Evolutionary conservation across 2,888 invertebrate species (phyloP).

Genomic region (Callimorpha dominula): DNA sequence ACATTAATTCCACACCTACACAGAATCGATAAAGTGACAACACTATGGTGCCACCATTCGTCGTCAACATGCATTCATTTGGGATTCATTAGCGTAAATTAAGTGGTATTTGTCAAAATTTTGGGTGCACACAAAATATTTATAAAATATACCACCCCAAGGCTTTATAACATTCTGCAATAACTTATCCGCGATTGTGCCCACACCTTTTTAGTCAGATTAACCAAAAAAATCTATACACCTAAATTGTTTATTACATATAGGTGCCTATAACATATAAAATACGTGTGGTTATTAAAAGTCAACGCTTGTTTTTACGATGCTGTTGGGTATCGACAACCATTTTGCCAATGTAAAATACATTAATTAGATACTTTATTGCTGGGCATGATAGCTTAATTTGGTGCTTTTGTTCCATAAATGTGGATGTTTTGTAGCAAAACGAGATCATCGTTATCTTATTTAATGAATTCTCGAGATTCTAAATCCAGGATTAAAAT

Average conservation of each 20-base stretch:
- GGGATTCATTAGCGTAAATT: slow-evolving; percentile 84
- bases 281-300: slow-evolving; percentile 69
- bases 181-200: slow-evolving; percentile 68
- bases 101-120: slow-evolving; percentile 85
- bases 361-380: slow-evolving; percentile 79
- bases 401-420: slow-evolving; percentile 68
- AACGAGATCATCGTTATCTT: slow-evolving; percentile 61
- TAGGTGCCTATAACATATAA: slow-evolving; percentile 63
- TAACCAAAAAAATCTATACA: slow-evolving; percentile 55
- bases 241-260: slow-evolving; percentile 67
- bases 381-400: slow-evolving; percentile 78
- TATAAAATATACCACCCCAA: slow-evolving; percentile 73
- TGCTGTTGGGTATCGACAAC: slow-evolving; percentile 69
- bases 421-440: slow-evolving; percentile 60
- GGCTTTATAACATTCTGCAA: slow-evolving; percentile 67
- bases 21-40: slow-evolving; percentile 55
- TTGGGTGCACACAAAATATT: slow-evolving; percentile 79
- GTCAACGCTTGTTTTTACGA: slow-evolving; percentile 76
- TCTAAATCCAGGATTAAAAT: slow-evolving; percentile 68
- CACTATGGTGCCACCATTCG: slow-evolving; percentile 70
- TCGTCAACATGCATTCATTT: slow-evolving; percentile 78
- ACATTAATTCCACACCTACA: slow-evolving; percentile 63
- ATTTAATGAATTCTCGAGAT: slow-evolving; percentile 64
- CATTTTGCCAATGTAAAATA: slow-evolving; percentile 79
- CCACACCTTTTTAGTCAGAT: slow-evolving; percentile 64